These are phyloP conservation scores for Sepiola atlantica DNA, from an alignment of 2,888 invertebrate genomes.

Conservation along the genomic window DNA sequence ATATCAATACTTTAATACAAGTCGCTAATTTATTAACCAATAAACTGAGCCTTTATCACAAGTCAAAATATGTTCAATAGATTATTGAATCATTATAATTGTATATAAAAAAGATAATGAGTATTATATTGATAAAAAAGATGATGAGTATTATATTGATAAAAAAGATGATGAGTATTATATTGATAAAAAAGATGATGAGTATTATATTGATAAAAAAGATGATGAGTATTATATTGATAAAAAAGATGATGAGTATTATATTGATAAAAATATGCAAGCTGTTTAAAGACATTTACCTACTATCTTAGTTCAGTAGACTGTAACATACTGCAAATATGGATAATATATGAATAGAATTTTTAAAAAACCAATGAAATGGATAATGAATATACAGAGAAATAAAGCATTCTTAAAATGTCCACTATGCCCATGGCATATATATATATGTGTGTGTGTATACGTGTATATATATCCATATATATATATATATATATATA, in stretches of 20 bases:
- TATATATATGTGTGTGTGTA: not conserved
- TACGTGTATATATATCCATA: not conserved
- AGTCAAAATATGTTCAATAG: not conserved
- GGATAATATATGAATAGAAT: not conserved
- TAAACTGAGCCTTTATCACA: not conserved
- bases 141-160: too few relatives aligned
- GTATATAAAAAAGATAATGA: not conserved
- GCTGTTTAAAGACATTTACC: not conserved
- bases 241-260: too few relatives aligned
- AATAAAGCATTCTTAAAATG: not conserved
- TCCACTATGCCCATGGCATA: not conserved
- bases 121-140: not conserved
- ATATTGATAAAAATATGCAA: not conserved
- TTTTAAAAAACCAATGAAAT: not conserved
- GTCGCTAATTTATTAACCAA: not conserved
- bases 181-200: too few relatives aligned
- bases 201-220: too few relatives aligned
- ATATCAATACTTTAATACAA: not conserved
- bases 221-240: too few relatives aligned
- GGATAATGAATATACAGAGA: not conserved
- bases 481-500: not conserved
- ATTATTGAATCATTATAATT: not conserved
- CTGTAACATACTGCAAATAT: not conserved
- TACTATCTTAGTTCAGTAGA: not conserved
- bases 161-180: too few relatives aligned